Evolutionary conservation across 2,888 invertebrate genomes (phyloP).

Genomic region (Chymomyza caudatula): DNA sequence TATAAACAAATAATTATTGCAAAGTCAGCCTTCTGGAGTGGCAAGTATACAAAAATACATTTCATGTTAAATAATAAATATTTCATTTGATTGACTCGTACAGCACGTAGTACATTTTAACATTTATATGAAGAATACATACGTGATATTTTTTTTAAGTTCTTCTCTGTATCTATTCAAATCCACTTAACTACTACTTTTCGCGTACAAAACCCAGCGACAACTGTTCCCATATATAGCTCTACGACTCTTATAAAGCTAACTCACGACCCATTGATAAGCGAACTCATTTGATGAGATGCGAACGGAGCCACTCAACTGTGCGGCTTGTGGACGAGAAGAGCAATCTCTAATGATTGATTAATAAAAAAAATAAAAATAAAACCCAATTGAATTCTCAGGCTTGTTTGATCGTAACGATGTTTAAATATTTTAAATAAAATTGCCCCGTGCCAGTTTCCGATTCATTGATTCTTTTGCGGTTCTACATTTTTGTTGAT

Average conservation of each 20-base stretch:
- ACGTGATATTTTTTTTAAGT: neutral
- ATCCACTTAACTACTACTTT: neutral
- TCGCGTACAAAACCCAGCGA: neutral
- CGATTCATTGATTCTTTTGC: neutral
- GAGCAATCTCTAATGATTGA: neutral
- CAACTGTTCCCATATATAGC: neutral
- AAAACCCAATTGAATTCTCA: neutral
- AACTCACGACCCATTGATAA: neutral
- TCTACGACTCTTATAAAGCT: neutral
- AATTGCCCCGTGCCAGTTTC: neutral
- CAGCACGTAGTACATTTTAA: no score
- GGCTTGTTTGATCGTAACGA: neutral
- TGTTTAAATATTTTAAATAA: neutral
- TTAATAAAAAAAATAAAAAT: neutral
- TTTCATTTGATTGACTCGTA: no score
- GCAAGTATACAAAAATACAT: no score
- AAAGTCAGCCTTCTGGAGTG: no score
- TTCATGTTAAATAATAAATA: no score
- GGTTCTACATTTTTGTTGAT: neutral
- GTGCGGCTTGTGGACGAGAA: neutral
- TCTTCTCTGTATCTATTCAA: neutral
- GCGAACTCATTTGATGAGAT: neutral
- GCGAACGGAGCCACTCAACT: neutral
- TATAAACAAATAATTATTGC: no score
- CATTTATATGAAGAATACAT: no score